Conservation (phyloP, 2,888 invertebrate species). For the Perizoma flavofasciatum region DNA sequence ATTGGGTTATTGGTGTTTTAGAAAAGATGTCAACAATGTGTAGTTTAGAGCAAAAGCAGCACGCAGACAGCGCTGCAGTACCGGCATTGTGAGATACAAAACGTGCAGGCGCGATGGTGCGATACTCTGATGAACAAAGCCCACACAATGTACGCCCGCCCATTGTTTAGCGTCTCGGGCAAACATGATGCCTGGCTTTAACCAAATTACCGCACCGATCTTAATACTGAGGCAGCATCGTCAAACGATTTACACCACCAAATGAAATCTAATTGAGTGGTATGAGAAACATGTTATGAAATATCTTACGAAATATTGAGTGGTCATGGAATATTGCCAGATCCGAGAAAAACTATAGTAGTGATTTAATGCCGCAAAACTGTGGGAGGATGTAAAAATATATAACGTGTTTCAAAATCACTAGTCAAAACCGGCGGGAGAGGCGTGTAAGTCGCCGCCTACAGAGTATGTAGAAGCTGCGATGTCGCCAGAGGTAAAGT, state of each 20-base stretch:
- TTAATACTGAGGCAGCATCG: constrained; percentile 39
- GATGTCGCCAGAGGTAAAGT: constrained; percentile 43
- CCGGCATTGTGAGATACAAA: constrained; percentile 59
- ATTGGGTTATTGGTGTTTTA: constrained; percentile 5
- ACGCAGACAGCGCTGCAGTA: constrained; percentile 17
- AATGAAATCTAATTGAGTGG: constrained; percentile 24
- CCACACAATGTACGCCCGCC: constrained; percentile 66
- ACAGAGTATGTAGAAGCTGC: constrained; percentile 38
- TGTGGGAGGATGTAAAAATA: constrained; percentile 52
- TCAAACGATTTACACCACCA: constrained; percentile 20
- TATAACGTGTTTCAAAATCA: constrained; percentile 42
- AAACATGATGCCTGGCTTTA: constrained; percentile 61
- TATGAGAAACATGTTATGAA: constrained; percentile 41
- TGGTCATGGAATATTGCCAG: constrained; percentile 51
- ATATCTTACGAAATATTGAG: constrained; percentile 44
- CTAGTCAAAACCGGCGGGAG: constrained; percentile 27
- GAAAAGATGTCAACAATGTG: constrained; percentile 15
- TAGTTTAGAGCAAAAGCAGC: constrained; percentile 3
- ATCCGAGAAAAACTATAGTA: constrained; percentile 42
- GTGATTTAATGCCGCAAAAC: constrained; percentile 43
- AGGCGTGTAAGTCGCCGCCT: constrained; percentile 39
- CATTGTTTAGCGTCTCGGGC: constrained; percentile 72
- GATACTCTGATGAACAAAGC: constrained; percentile 71
- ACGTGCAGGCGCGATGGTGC: constrained; percentile 56
- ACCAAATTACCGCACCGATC: constrained; percentile 59